Evolutionary conservation across 2,113 vertebrate genomes (phyloP).

Genomic region (Nesoenas mayeri): DNA sequence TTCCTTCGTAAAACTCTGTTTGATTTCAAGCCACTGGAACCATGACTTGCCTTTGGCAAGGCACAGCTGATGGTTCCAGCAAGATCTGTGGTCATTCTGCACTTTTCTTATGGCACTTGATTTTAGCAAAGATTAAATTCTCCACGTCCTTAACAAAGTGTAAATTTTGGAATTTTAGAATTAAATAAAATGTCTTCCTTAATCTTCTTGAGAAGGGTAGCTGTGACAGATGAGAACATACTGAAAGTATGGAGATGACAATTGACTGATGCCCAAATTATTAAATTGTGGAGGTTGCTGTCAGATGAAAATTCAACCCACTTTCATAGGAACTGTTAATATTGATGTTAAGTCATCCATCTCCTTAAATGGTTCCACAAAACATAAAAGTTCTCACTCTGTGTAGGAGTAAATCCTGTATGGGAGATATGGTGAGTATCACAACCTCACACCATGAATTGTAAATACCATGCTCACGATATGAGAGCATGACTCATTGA

Average conservation of each 20-base stretch:
- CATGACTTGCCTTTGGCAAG: not conserved
- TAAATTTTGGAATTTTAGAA: not conserved
- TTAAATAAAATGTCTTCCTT: not conserved
- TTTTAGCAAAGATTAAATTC: not conserved
- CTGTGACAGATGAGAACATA: not conserved
- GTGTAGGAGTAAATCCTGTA: not conserved
- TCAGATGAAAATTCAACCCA: not conserved
- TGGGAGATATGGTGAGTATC: not conserved
- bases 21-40: not conserved
- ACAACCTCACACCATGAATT: not conserved
- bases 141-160: not conserved
- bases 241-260: not conserved
- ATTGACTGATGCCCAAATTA: not conserved
- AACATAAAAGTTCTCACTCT: not conserved
- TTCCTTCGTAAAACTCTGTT: not conserved
- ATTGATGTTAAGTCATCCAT: not conserved
- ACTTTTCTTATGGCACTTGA: not conserved
- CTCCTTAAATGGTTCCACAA: not conserved
- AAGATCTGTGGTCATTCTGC: not conserved
- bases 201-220: not conserved
- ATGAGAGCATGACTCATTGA: not conserved
- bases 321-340: slow-evolving; percentile 14
- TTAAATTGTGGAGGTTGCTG: not conserved
- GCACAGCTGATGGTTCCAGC: not conserved
- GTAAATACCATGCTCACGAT: slow-evolving; percentile 1